These are phyloP conservation scores for Caenorhabditis sp. DNA, from an alignment of 2,888 invertebrate genomes.

Conservation along the genomic window DNA sequence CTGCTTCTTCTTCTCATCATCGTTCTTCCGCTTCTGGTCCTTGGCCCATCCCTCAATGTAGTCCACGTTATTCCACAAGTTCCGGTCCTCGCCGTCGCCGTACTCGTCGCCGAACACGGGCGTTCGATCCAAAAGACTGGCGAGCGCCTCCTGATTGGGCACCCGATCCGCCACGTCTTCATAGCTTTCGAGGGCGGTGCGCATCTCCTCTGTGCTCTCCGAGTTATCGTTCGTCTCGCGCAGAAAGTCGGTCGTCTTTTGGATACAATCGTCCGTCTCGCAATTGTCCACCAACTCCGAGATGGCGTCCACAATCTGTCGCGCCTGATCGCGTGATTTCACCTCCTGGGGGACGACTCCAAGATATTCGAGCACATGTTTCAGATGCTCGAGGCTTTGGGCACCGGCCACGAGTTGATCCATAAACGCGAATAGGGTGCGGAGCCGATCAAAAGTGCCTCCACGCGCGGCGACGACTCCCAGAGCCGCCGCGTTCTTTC, in stretches of 20 bases:
- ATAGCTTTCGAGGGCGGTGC: neutral
- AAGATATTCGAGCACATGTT: neutral
- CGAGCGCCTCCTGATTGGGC: neutral
- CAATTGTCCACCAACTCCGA: neutral
- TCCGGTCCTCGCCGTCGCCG: neutral
- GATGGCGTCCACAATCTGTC: neutral
- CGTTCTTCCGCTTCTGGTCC: neutral
- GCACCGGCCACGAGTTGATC: neutral
- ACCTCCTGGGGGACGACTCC: neutral
- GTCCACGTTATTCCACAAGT: neutral
- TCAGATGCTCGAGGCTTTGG: neutral
- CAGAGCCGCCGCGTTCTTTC: neutral
- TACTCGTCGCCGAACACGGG: too few relatives aligned
- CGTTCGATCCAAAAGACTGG: too few relatives aligned
- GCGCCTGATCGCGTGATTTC: neutral
- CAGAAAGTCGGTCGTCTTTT: neutral
- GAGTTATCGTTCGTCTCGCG: neutral
- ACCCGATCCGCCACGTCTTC: neutral
- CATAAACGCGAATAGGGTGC: neutral
- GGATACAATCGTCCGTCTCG: neutral
- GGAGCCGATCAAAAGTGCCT: neutral
- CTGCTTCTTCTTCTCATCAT: too few relatives aligned
- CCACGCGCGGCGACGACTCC: neutral
- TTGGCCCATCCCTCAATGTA: slow-evolving; percentile 1
- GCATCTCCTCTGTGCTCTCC: neutral